These are phyloP conservation scores for Aphelinus certus DNA, from an alignment of 1,140 invertebrate genomes.

Conservation along the genomic window DNA sequence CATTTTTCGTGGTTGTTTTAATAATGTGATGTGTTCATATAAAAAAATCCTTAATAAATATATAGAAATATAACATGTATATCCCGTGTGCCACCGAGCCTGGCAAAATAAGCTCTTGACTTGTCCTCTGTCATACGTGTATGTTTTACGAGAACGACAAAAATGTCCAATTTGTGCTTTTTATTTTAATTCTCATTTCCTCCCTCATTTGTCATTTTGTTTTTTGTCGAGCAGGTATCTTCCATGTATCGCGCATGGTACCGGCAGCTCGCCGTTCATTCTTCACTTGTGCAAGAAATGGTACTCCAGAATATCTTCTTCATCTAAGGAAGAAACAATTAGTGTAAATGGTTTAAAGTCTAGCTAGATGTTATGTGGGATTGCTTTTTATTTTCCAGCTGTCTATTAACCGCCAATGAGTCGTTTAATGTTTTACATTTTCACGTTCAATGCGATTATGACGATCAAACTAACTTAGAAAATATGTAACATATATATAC, in stretches of 20 bases:
- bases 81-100: neutral
- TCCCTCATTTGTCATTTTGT: neutral
- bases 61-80: constrained; percentile 38
- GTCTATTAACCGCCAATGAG: too few relatives aligned
- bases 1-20: neutral
- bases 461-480: too few relatives aligned
- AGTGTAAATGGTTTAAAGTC: constrained; percentile 11
- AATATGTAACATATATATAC: too few relatives aligned
- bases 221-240: constrained; percentile 19
- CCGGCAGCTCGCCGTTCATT: neutral
- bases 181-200: constrained; percentile 34
- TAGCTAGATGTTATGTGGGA: neutral
- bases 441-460: too few relatives aligned
- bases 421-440: too few relatives aligned
- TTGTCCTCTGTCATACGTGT: constrained; percentile 18
- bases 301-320: constrained; percentile 62
- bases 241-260: constrained; percentile 18
- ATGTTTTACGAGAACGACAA: neutral
- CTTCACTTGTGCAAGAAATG: constrained; percentile 61
- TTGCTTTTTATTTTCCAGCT: neutral
- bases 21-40: constrained; percentile 39
- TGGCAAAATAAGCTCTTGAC: constrained; percentile 28
- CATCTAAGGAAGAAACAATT: constrained; percentile 49
- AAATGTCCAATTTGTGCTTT: neutral
- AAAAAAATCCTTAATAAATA: constrained; percentile 42